These are phyloP conservation scores for Eulemur mongoz DNA, from an alignment of 2,797 vertebrate species.

Conservation along the genomic window DNA sequence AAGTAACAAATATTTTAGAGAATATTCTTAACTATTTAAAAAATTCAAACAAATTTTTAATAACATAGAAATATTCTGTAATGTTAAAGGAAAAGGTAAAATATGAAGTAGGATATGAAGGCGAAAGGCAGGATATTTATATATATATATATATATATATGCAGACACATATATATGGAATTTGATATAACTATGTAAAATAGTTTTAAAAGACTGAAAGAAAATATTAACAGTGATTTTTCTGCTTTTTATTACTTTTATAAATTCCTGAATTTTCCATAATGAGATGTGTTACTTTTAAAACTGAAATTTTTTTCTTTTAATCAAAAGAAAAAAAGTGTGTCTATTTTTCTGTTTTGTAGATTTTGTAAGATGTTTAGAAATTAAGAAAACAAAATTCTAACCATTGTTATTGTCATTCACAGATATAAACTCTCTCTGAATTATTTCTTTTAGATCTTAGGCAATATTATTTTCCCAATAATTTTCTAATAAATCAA, in stretches of 20 bases:
- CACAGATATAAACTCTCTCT: neutral
- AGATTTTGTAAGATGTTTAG: neutral
- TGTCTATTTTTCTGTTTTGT: neutral
- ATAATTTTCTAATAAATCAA: neutral
- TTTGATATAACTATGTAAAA: neutral
- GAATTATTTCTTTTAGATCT: neutral
- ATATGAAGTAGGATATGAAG: neutral
- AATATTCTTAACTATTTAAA: neutral
- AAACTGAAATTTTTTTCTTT: neutral
- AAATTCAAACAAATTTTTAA: neutral
- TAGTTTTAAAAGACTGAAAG: neutral
- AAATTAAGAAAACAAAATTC: neutral
- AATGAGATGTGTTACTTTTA: neutral
- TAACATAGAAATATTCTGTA: neutral
- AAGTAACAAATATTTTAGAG: neutral
- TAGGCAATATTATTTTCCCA: neutral
- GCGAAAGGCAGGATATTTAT: neutral
- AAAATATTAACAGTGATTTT: neutral
- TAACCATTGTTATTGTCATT: neutral
- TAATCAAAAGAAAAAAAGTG: neutral
- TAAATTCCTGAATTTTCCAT: neutral
- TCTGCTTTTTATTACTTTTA: neutral
- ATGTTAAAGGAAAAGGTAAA: neutral
- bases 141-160: neutral
- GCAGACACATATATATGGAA: neutral